These are phyloP conservation scores for Peromyscus maniculatus DNA, from an alignment of 2,113 vertebrate species.

Conservation along the genomic window DNA sequence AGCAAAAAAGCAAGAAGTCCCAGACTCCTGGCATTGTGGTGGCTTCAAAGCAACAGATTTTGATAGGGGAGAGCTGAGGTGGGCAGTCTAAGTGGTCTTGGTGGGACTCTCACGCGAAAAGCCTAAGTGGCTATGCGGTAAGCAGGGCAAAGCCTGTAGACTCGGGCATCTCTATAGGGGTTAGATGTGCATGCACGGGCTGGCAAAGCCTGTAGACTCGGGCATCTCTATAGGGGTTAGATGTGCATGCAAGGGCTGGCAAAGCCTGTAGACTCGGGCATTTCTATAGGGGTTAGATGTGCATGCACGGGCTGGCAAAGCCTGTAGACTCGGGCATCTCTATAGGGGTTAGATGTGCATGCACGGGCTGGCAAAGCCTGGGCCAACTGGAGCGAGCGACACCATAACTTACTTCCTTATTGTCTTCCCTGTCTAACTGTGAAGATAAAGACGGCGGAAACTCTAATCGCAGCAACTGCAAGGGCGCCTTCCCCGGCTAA, in stretches of 20 bases:
- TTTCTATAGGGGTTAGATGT: background rate
- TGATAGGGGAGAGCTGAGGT: background rate
- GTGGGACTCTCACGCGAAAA: background rate
- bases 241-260: background rate
- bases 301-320: background rate
- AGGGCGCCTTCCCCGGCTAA: background rate
- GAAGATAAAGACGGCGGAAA: background rate
- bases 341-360: background rate
- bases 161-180: background rate
- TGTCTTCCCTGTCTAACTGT: constrained; percentile 15
- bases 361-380: background rate
- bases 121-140: background rate
- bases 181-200: background rate
- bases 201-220: background rate
- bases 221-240: background rate
- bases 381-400: background rate
- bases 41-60: background rate
- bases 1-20: background rate
- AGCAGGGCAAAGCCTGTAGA: background rate
- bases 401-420: constrained; percentile 1
- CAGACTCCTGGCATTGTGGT: background rate
- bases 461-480: background rate
- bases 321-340: background rate
- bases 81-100: background rate
- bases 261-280: background rate